Conservation (phyloP, 2,797 vertebrate genomes). For the Tenualosa thibaudeaui region DNA sequence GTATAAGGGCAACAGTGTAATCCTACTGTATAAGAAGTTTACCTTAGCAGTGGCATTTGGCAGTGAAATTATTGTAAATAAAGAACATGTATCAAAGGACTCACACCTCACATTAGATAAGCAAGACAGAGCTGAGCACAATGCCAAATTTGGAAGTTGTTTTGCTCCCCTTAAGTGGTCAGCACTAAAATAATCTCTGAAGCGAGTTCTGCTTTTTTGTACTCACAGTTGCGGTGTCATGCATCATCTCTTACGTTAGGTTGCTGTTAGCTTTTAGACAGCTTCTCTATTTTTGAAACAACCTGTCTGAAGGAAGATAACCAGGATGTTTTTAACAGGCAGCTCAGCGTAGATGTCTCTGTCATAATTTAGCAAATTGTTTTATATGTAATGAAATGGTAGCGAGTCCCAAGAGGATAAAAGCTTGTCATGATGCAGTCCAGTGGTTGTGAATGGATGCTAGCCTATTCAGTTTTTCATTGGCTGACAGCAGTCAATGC, state of each 20-base stretch:
- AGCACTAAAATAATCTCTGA: neutral
- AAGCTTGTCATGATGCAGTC: neutral
- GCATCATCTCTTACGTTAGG: neutral
- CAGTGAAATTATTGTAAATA: neutral
- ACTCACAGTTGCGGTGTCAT: neutral
- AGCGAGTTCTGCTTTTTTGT: neutral
- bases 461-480: neutral
- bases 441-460: neutral
- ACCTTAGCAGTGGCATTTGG: neutral
- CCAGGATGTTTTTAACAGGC: neutral
- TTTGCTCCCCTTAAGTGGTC: neutral
- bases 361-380: neutral
- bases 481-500: neutral
- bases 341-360: neutral
- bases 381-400: neutral
- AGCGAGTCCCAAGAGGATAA: neutral
- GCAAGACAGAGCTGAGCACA: neutral
- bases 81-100: neutral
- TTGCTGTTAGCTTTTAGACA: neutral
- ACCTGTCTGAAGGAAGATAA: neutral
- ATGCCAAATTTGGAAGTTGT: slow-evolving; percentile 8
- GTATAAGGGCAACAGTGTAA: too few species aligned
- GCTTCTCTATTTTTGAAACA: neutral
- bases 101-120: neutral
- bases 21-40: neutral